Evolutionary conservation across 2,797 vertebrate species (phyloP), one percentile per base, ranked within the genome.

Genomic region (Trachurus trachurus): DNA sequence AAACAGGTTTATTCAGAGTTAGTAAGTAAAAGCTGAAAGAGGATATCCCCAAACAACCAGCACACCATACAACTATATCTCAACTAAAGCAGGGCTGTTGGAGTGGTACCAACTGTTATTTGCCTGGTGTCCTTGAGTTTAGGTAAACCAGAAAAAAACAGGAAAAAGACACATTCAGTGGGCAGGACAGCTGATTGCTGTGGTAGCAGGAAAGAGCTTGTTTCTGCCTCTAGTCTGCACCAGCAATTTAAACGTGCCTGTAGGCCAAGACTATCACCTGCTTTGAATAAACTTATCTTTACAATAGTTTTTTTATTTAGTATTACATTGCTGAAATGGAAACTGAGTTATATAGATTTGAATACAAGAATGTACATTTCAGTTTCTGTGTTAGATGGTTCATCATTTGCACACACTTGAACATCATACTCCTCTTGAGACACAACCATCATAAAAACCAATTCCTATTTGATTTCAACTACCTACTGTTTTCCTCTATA

Each of bases 91-190:
- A 47, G 61, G 10, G 8, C 11, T 42, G 9, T 74, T 57, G 74
- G 47, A 63, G 7, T 1, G 1, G 50, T 59, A 17, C 12, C 37
- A 62, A 52, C 47, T 65, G 7, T 54, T 52, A 31, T 68, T 76
- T 76, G 42, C 65, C 9, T 56, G 16, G 66, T 78, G 57, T 67
- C 22, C 45, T 74, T 65, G 73, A 78, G 52, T 70, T 52, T 22
- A 13, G 47, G 10, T 34, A 42, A 40, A 65, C 29, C 2, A 29
- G 12, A 22, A 59, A 60, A 65, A 63, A 76, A 34, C 3, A 22
- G 13, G 37, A 59, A 63, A 61, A 72, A 44, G 22, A 63, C 7
- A 29, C 12, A 50, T 50, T 44, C 11, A 39, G 17, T n/a, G 65
- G 39, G 61, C 61, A 60, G 50, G 5, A 6, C 0, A 9, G 37